Evolutionary conservation across 2,113 vertebrate species (phyloP).

Genomic region (Hepsetus odoe): DNA sequence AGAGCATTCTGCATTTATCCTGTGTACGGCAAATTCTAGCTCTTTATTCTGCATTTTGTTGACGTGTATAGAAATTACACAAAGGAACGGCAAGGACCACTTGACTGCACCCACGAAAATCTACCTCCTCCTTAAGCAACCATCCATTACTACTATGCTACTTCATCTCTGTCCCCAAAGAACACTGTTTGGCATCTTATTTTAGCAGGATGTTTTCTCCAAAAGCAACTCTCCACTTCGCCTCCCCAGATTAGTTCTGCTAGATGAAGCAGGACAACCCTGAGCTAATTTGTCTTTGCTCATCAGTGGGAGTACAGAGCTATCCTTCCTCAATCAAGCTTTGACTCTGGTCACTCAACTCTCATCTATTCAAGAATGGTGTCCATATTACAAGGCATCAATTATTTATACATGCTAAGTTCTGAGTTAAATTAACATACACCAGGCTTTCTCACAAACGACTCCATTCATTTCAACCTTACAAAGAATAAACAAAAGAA

Average conservation of each 20-base stretch:
- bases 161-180: too few relatives aligned
- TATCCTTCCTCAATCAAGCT: slow-evolving; percentile 3
- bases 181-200: too few relatives aligned
- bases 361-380: slow-evolving; percentile 67
- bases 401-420: slow-evolving; percentile 70
- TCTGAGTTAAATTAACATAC: slow-evolving; percentile 51
- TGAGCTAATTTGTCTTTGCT: slow-evolving; percentile 43
- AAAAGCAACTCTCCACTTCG: background rate
- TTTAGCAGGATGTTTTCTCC: background rate
- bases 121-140: too few relatives aligned
- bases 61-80: too few relatives aligned
- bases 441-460: background rate
- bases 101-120: too few relatives aligned
- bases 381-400: slow-evolving; percentile 72
- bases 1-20: too few relatives aligned
- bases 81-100: too few relatives aligned
- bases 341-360: slow-evolving; percentile 42
- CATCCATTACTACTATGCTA: too few relatives aligned
- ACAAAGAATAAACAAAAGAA: too few relatives aligned
- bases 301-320: slow-evolving; percentile 20
- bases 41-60: too few relatives aligned
- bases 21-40: too few relatives aligned
- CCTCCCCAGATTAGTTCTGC: background rate
- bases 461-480: background rate
- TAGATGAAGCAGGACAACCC: slow-evolving; percentile 12